phyloP scores from a whole-genome alignment of 1,140 invertebrate genomes.

The Akabosia matsudoensis region DNA sequence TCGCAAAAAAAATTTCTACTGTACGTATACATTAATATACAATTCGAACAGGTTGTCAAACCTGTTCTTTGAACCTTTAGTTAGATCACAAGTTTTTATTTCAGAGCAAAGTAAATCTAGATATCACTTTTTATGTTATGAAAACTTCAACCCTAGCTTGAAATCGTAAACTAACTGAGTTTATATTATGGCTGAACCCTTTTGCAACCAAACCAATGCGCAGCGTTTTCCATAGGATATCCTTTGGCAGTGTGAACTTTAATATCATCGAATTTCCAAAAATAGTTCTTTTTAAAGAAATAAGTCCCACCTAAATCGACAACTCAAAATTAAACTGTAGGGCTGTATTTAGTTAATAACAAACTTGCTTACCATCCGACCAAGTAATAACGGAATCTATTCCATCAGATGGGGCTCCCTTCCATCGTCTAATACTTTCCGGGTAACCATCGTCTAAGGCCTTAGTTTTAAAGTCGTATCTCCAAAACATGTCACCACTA shows the following conservation, averaged over 20 bases:
- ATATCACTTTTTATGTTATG: no score
- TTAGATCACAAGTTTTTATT: no score
- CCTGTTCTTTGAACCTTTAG: no score
- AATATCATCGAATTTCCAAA: slow-evolving; percentile 34
- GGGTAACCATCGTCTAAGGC: slow-evolving; percentile 79
- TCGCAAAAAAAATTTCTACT: no score
- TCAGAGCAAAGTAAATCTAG: no score
- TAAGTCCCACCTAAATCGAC: slow-evolving; percentile 32
- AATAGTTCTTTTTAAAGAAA: slow-evolving; percentile 31
- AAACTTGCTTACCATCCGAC: slow-evolving; percentile 65
- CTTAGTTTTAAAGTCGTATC: slow-evolving; percentile 62
- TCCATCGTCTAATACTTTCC: slow-evolving; percentile 77
- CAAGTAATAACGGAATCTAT: slow-evolving; percentile 82
- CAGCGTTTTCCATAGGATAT: slow-evolving; percentile 4
- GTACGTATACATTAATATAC: no score
- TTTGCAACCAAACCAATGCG: slow-evolving; percentile 35
- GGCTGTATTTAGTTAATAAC: neutral
- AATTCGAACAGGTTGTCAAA: no score
- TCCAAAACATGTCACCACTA: slow-evolving; percentile 64
- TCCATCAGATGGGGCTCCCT: slow-evolving; percentile 67
- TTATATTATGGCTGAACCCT: no score
- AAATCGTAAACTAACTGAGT: no score
- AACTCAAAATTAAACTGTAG: neutral
- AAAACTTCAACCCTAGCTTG: no score
- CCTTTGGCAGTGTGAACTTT: slow-evolving; percentile 9